Conservation (phyloP, 2,113 vertebrate species). For the Cavia porcellus region DNA sequence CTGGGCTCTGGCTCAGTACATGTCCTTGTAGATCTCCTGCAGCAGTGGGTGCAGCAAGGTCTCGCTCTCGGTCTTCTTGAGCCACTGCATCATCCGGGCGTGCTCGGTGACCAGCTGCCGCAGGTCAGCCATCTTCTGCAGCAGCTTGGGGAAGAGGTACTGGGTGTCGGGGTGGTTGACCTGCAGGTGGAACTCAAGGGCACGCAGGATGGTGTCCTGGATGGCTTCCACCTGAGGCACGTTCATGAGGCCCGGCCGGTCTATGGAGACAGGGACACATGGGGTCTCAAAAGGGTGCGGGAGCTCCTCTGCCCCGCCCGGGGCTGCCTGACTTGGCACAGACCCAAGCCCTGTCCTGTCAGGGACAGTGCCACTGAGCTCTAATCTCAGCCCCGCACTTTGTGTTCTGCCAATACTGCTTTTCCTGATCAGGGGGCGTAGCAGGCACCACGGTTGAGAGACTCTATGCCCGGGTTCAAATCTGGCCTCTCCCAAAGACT, state of each 20-base stretch:
- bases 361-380: not conserved
- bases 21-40: constrained; percentile 99
- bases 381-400: not conserved
- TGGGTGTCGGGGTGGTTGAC: constrained; percentile 95
- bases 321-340: not conserved
- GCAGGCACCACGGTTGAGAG: not conserved
- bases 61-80: constrained; percentile 98
- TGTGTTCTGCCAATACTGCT: not conserved
- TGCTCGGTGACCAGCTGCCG: constrained; percentile 98
- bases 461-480: not conserved
- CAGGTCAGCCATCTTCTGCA: constrained; percentile 99
- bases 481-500: not conserved
- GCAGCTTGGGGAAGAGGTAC: constrained; percentile 99
- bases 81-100: constrained; percentile 97
- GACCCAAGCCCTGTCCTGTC: not conserved
- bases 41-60: constrained; percentile 97
- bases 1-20: constrained; percentile 91
- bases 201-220: constrained; percentile 97
- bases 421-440: not conserved
- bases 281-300: not conserved
- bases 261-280: constrained; percentile 85
- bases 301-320: not conserved
- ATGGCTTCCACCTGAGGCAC: constrained; percentile 98
- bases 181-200: constrained; percentile 96
- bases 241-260: constrained; percentile 97